Evolutionary conservation across 2,797 vertebrate species (phyloP).

Genomic region (Buceros bicornis): DNA sequence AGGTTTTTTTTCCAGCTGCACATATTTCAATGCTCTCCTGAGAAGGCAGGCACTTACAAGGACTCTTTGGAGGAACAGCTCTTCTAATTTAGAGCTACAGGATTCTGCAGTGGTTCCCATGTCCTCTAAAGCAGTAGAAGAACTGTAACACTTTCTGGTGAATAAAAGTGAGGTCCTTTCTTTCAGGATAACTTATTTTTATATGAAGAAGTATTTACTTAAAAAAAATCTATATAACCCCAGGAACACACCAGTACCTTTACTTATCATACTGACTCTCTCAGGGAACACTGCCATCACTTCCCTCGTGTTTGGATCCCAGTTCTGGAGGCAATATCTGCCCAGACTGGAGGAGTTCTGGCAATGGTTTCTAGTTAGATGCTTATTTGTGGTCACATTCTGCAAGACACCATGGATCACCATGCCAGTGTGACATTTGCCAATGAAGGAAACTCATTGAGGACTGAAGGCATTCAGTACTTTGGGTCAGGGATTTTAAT

Average conservation of each 20-base stretch:
- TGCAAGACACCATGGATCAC: background rate
- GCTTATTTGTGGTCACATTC: background rate
- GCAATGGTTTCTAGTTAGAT: background rate
- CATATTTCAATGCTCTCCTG: background rate
- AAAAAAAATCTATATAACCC: background rate
- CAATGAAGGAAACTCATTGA: background rate
- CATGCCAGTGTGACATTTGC: background rate
- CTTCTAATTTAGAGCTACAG: background rate
- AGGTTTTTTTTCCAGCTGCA: fast-evolving
- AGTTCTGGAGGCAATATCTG: background rate
- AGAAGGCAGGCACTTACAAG: background rate
- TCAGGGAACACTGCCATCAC: background rate
- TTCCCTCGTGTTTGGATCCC: background rate
- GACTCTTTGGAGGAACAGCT: background rate
- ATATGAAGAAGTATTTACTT: background rate
- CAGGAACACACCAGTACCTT: background rate
- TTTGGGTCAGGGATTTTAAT: background rate
- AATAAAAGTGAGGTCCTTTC: background rate
- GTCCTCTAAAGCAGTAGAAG: background rate
- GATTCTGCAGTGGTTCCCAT: background rate
- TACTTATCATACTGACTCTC: background rate
- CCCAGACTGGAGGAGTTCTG: background rate
- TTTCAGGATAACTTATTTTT: background rate
- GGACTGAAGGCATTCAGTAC: background rate
- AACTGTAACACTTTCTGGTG: background rate